Evolutionary conservation across 2,888 invertebrate species (phyloP).

Genomic region (Idaea dimidiata): DNA sequence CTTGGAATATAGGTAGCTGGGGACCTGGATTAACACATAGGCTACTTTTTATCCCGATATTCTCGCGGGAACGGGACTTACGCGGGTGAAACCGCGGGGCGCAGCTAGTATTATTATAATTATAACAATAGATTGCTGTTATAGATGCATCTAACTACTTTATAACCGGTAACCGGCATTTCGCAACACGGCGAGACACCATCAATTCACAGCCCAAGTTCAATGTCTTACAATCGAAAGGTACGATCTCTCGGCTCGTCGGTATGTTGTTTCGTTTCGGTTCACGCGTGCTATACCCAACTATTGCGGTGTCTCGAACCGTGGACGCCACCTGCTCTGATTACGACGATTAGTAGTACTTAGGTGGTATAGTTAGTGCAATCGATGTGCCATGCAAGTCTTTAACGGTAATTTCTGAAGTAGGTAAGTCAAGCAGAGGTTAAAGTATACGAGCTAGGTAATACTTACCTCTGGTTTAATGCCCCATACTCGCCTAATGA

Average conservation of each 20-base stretch:
- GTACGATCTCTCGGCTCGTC: background rate
- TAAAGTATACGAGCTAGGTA: too few species aligned
- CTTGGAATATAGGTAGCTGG: too few species aligned
- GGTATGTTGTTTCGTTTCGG: background rate
- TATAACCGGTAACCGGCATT: background rate
- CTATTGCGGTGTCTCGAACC: background rate
- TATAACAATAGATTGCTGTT: too few species aligned
- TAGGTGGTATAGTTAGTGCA: background rate
- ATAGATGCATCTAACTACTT: background rate
- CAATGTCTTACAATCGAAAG: conserved; percentile 4
- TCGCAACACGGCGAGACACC: background rate
- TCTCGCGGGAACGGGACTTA: too few species aligned
- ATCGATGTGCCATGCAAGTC: background rate
- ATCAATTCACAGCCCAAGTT: background rate
- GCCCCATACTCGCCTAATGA: too few species aligned
- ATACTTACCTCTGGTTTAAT: too few species aligned
- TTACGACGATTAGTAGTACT: conserved; percentile 2
- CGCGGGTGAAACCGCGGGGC: too few species aligned
- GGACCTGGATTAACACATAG: too few species aligned
- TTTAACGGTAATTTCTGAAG: background rate
- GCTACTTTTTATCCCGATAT: too few species aligned
- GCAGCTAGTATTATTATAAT: too few species aligned
- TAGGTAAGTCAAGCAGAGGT: background rate
- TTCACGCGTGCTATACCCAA: background rate
- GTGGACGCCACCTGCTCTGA: conserved; percentile 1